Conservation (phyloP, 2,113 vertebrate genomes). For the Ondatra zibethicus region DNA sequence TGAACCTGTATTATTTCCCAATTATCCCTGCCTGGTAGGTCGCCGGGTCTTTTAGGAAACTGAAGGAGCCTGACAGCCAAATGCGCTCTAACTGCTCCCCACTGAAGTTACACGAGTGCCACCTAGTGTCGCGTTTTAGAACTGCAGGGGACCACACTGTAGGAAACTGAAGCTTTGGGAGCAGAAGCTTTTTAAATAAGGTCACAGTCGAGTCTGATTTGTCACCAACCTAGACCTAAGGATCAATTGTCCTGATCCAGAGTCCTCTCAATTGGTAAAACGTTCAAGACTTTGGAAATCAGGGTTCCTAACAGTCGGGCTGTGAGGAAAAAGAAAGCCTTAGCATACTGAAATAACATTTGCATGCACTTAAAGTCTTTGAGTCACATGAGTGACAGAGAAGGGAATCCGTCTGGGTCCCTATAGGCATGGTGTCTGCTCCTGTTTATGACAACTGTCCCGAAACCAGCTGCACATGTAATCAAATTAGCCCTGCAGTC, state of each 20-base stretch:
- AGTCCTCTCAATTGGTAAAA: not conserved
- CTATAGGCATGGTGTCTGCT: not conserved
- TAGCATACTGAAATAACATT: not conserved
- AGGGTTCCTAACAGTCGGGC: not conserved
- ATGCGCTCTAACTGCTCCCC: fast-evolving
- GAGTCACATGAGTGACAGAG: not conserved
- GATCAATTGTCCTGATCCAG: not conserved
- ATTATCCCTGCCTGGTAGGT: not conserved
- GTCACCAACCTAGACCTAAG: not conserved
- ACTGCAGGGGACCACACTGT: not conserved
- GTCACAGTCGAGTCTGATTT: not conserved
- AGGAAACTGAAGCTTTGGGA: not conserved
- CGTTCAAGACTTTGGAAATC: not conserved
- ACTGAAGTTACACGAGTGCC: slow-evolving; percentile 72
- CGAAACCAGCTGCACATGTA: not conserved
- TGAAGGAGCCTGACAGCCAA: not conserved
- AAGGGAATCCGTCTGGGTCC: not conserved
- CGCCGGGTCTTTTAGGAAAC: not conserved
- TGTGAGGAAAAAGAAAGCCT: not conserved
- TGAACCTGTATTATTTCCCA: slow-evolving; percentile 32
- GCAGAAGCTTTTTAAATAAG: not conserved
- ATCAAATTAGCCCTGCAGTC: not conserved
- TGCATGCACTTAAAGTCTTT: slow-evolving; percentile 31
- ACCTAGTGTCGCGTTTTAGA: slow-evolving; percentile 68
- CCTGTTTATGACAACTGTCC: not conserved